Evolutionary conservation across 2,888 invertebrate genomes (phyloP), one percentile per base, ranked within the genome.

Genomic region (Rhorus exstirpatorius): DNA sequence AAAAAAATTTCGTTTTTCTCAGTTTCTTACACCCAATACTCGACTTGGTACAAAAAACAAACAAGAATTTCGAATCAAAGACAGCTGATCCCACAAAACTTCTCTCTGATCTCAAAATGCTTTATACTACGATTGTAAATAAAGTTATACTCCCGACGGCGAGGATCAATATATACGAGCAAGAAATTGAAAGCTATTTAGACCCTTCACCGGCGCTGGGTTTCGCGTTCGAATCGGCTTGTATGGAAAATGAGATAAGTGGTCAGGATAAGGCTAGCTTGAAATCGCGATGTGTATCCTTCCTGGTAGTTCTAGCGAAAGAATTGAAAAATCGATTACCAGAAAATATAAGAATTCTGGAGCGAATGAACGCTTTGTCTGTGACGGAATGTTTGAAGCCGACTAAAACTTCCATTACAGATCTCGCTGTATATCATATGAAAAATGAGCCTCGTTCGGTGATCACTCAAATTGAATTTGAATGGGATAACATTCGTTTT

Each of bases 1-100:
- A 86, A 3, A 55, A 10, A 35, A 88, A 90, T 83, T 84, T 84
- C 21, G 83, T 83, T 2, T 89, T 85, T 75, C 68, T 88, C n/a
- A 74, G 72, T 24, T 85, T 86, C 65, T 88, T 31, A 6, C 31
- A 31, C 31, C 31, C 31, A 6, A 31, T 31, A 84, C 44, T 84
- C 86, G 38, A 84, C 84, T 53, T 75, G 88, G 38, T 55, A 49
- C 12, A 85, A 86, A 31, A 31, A 31, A 31, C 31, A 6, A 6
- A 80, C 86, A 21, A 78, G 86, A 82, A 44, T 71, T 49, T 60
- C 46, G 2, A 80, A 70, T 63, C 24, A 0, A 53, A 53, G 24
- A 12, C n/a, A 21, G 21, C 17, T 21, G 17, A 31, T 14, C 6
- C 31, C 31, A 31, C 31, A 6, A 31, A 31, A 31, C 2, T 31